A percentile compares a stretch with the other conserved stretches of the same genome.
These are phyloP conservation scores for Bubalus kerabau DNA, from an alignment of 2,113 vertebrate genomes.

Conservation along the genomic window DNA sequence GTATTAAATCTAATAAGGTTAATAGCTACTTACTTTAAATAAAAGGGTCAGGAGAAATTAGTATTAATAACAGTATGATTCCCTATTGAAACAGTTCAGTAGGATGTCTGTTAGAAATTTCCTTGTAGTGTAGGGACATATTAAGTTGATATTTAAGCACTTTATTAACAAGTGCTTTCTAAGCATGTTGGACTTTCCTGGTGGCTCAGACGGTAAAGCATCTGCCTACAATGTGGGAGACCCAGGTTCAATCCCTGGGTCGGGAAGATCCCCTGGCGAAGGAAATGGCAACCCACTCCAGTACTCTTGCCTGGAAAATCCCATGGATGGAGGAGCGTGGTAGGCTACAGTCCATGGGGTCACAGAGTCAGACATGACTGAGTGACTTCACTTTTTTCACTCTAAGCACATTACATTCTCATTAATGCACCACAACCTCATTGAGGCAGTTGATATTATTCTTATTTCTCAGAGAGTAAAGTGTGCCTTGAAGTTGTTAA, in stretches of 20 bases:
- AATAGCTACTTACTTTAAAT: constrained; percentile 30
- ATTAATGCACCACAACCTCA: neutral
- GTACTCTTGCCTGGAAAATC: neutral
- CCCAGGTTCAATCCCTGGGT: neutral
- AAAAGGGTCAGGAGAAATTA: neutral
- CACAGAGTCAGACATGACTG: accelerated
- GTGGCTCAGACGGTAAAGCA: neutral
- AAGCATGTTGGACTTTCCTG: neutral
- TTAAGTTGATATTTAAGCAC: neutral
- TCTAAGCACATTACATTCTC: neutral
- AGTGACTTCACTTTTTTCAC: neutral
- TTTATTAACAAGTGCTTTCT: neutral
- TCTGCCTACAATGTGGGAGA: neutral
- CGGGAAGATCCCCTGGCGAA: neutral
- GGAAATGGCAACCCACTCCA: neutral
- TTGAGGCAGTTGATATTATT: neutral
- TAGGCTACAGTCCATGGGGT: neutral
- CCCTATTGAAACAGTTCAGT: neutral
- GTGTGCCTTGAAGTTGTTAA: neutral
- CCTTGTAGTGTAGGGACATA: neutral
- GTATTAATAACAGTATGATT: neutral
- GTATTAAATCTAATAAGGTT: neutral
- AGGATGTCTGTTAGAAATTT: neutral
- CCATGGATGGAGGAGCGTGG: neutral
- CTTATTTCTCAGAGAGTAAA: neutral